Conservation (phyloP, 2,113 vertebrate species). For the Telmatochromis sp. region DNA sequence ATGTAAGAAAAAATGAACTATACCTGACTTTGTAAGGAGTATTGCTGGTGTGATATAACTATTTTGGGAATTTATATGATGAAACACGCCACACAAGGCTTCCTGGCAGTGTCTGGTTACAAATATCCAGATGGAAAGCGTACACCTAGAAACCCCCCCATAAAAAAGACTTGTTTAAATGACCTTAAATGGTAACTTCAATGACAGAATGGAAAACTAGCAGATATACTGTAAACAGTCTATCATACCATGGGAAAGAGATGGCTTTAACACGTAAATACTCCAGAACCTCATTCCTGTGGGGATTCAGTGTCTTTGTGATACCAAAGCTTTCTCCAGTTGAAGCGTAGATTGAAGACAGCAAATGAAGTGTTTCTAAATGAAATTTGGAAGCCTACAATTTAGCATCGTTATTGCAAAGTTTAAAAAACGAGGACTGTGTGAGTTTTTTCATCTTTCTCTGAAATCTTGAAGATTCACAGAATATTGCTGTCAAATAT, state of each 20-base stretch:
- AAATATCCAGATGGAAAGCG: slow-evolving; percentile 71
- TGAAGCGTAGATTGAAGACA: slow-evolving; percentile 68
- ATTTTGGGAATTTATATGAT: slow-evolving; percentile 62
- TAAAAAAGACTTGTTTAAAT: neutral
- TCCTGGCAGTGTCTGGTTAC: slow-evolving; percentile 47
- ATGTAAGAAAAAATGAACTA: neutral
- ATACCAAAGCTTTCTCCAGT: slow-evolving; percentile 73
- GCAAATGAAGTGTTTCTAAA: slow-evolving; percentile 61
- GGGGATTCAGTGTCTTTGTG: slow-evolving; percentile 54
- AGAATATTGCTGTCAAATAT: neutral
- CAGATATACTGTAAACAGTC: neutral
- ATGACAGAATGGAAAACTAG: neutral
- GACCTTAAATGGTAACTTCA: neutral
- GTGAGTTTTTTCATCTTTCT: neutral
- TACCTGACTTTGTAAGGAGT: slow-evolving; percentile 66
- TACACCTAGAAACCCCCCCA: slow-evolving; percentile 51
- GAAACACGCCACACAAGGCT: slow-evolving; percentile 55
- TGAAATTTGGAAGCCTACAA: neutral
- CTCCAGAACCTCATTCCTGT: slow-evolving; percentile 55
- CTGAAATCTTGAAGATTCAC: neutral
- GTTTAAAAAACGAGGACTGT: neutral
- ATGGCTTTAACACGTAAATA: slow-evolving; percentile 35
- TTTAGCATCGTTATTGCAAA: neutral
- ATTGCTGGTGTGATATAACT: slow-evolving; percentile 64
- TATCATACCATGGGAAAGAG: slow-evolving; percentile 64